phyloP scores from a whole-genome alignment of 2,113 vertebrate genomes.

The Columbina picui region DNA sequence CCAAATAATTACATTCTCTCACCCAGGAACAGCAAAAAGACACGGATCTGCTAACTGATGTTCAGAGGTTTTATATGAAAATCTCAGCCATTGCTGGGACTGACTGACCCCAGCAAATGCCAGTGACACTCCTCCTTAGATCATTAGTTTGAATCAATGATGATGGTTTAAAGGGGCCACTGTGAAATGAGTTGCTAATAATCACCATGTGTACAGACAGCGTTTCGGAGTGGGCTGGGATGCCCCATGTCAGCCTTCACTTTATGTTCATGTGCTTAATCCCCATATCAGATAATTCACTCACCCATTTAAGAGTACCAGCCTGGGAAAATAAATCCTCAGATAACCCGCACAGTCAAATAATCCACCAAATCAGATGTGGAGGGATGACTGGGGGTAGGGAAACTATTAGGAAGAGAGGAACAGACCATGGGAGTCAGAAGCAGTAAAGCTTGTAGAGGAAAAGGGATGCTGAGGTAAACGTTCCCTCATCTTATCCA shows the following conservation, averaged over 20 bases:
- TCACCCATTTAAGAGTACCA: slow-evolving; percentile 42
- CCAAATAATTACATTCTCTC: background rate
- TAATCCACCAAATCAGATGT: slow-evolving; percentile 42
- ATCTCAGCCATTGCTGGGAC: background rate
- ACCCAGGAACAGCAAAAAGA: background rate
- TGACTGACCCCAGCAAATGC: background rate
- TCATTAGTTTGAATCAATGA: slow-evolving; percentile 5
- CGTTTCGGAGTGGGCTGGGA: background rate
- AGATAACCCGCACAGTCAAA: slow-evolving; percentile 21
- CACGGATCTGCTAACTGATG: background rate
- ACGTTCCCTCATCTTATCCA: background rate
- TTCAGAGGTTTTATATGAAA: background rate
- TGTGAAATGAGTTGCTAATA: slow-evolving; percentile 34
- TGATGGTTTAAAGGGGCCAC: background rate
- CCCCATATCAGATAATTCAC: slow-evolving; percentile 60
- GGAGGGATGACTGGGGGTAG: background rate
- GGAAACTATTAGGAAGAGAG: slow-evolving; percentile 9
- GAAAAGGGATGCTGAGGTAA: slow-evolving; percentile 38
- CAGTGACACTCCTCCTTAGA: background rate
- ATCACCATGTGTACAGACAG: background rate
- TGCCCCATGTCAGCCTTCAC: slow-evolving; percentile 3
- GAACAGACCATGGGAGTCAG: background rate
- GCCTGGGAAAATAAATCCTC: slow-evolving; percentile 55
- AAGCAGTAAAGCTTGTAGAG: background rate
- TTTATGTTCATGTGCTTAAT: slow-evolving; percentile 37